Percentiles rank a stretch among this genome's conserved stretches.
Evolutionary conservation across 1,140 invertebrate genomes (phyloP).

Genomic region (Drosophila pallidifrons): DNA sequence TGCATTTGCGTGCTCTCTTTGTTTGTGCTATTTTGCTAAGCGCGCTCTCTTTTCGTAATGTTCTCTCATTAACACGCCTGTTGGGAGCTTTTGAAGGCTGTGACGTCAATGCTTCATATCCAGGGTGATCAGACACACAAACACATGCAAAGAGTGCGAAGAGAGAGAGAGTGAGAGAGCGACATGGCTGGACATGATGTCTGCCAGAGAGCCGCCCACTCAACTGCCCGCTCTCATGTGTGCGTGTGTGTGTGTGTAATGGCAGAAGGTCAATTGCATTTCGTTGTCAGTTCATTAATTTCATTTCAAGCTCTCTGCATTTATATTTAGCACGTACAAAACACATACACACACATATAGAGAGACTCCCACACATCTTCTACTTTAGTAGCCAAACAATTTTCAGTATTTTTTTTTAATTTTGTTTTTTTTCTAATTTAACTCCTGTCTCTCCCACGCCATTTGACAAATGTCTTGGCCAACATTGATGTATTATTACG

Average conservation of each 20-base stretch:
- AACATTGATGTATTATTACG: slow-evolving; percentile 49
- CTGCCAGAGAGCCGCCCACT: slow-evolving; percentile 61
- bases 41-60: background rate
- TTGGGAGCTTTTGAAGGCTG: slow-evolving; percentile 39
- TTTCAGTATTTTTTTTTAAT: slow-evolving; percentile 10
- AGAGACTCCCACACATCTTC: background rate
- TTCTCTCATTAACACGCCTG: slow-evolving; percentile 7
- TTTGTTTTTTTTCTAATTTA: slow-evolving; percentile 41
- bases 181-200: slow-evolving; percentile 57
- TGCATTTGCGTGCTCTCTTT: background rate
- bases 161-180: background rate
- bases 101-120: slow-evolving; percentile 74
- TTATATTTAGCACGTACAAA: slow-evolving; percentile 57
- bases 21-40: background rate
- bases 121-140: slow-evolving; percentile 62
- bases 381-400: background rate
- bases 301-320: slow-evolving; percentile 49
- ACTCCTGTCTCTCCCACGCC: slow-evolving; percentile 47
- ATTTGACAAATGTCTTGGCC: slow-evolving; percentile 44
- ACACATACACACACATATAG: background rate
- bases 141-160: slow-evolving; percentile 17
- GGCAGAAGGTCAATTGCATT: slow-evolving; percentile 79
- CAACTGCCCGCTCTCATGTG: slow-evolving; percentile 16
- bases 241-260: slow-evolving; percentile 29
- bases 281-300: slow-evolving; percentile 78